Base-by-base conservation (phyloP, 2,113 vertebrate genomes). In the crab-eating macaque (Macaca fascicularis) region DNA sequence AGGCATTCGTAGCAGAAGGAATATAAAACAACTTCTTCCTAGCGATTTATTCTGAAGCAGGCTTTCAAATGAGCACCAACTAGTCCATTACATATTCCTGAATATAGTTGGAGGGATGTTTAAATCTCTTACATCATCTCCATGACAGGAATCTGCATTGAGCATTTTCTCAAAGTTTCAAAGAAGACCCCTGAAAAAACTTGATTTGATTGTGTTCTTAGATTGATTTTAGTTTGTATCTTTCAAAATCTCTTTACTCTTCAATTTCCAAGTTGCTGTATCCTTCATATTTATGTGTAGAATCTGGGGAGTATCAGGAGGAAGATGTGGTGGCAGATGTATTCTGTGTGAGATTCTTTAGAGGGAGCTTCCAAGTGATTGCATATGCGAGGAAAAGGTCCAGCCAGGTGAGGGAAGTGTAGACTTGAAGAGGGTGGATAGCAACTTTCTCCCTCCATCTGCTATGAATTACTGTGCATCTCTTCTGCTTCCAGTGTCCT, bases 61-160 rank as follows among this genome's bases (percentile, higher is more conserved):
- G 97, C 96, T 95, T 97, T 97, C 95, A 95, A 91, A 97, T 93
- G 93, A 97, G 43, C 93, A 67, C 35, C 83, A 80, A 64, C 74
- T 32, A 89, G 75, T 67, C 57, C 27, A 94, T 84, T 91, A 27
- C 79, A 55, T 83, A 93, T 97, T 96, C 81, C 23, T 48, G 88
- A 95, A 81, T 97, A 61, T 52, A 97, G 82, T 88, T 50, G 1
- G 9, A 43, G 55, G 80, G 38, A 40, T 3, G 35, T 76, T 69
- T 48, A 83, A 95, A 80, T 89, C 70, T 55, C 50, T 97, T 81
- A 59, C 85, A 69, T 82, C 90, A 85, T 94, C 84, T 90, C 55
- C 12, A 23, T 52, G 93, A 70, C 40, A n/a, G 30, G 78, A 81
- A 92, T 85, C 85, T 96, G 88, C 38, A 45, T 72, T 96, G 80